These are phyloP conservation scores for Oncorhynchus tshawytscha DNA, from an alignment of 2,113 vertebrate genomes.

Conservation along the genomic window DNA sequence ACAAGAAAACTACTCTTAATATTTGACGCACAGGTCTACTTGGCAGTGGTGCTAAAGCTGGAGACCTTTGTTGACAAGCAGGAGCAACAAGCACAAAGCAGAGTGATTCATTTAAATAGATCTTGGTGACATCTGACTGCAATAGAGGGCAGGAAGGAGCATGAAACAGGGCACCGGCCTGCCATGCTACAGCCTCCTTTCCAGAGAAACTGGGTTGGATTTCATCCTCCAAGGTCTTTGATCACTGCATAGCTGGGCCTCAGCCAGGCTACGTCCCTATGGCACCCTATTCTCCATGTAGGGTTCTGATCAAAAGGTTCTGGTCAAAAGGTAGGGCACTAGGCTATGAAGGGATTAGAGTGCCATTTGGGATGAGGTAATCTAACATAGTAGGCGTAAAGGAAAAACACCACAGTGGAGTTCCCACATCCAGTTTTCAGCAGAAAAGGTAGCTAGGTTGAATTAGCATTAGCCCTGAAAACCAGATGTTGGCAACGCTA, in stretches of 20 bases:
- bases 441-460: too few species aligned
- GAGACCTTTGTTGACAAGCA: background rate
- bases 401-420: too few species aligned
- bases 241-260: background rate
- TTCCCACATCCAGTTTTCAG: too few species aligned
- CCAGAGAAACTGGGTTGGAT: constrained; percentile 23
- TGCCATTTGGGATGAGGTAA: too few species aligned
- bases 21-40: background rate
- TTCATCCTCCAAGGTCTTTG: background rate
- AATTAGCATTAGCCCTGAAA: too few species aligned
- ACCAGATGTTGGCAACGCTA: too few species aligned
- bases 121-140: constrained; percentile 10
- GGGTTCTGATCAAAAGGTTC: too few species aligned
- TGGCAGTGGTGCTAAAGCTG: background rate
- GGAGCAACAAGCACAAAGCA: background rate
- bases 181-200: background rate
- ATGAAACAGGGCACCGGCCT: constrained; percentile 3
- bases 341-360: too few species aligned
- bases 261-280: background rate
- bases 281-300: too few species aligned
- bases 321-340: too few species aligned
- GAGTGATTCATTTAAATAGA: constrained; percentile 2
- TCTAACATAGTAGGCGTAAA: too few species aligned
- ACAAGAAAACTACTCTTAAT: background rate
- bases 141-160: background rate